Conservation (phyloP, 2,888 invertebrate species). For the Scaptomyza polygonia region DNA sequence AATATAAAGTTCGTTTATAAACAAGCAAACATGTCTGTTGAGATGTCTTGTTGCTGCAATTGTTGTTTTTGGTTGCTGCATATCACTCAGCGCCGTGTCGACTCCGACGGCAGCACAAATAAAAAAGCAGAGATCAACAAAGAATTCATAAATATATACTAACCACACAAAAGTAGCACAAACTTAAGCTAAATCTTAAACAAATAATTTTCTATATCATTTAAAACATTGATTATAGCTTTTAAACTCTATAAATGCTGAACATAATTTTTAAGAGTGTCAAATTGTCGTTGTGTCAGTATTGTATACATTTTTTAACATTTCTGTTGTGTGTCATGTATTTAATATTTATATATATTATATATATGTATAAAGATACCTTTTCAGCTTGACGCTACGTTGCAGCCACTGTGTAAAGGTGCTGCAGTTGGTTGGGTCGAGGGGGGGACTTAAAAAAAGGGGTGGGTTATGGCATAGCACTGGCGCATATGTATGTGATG, state of each 20-base stretch:
- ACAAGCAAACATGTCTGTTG: constrained; percentile 68
- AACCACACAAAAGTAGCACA: not conserved
- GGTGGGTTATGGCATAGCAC: too few species aligned
- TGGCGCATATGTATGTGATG: constrained; percentile 34
- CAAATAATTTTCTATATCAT: not conserved
- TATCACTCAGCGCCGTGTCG: constrained; percentile 67
- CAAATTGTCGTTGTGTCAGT: constrained; percentile 19
- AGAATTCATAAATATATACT: too few species aligned
- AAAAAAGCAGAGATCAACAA: constrained; percentile 11
- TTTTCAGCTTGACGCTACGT: constrained; percentile 6
- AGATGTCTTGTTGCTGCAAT: constrained; percentile 48
- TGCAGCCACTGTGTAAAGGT: not conserved
- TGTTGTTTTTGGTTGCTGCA: constrained; percentile 49
- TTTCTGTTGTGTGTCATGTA: constrained; percentile 22
- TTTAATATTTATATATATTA: not conserved
- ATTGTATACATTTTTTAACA: constrained; percentile 15
- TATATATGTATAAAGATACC: not conserved
- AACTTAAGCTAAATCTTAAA: constrained; percentile 2
- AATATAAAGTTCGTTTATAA: constrained; percentile 77
- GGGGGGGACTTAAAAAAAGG: too few species aligned
- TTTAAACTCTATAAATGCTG: not conserved
- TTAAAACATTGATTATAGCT: not conserved
- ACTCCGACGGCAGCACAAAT: constrained; percentile 17
- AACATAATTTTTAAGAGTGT: constrained; percentile 10
- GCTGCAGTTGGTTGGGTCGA: not conserved